Evolutionary conservation across 2,797 vertebrate species (phyloP).

Genomic region (Trachurus trachurus): DNA sequence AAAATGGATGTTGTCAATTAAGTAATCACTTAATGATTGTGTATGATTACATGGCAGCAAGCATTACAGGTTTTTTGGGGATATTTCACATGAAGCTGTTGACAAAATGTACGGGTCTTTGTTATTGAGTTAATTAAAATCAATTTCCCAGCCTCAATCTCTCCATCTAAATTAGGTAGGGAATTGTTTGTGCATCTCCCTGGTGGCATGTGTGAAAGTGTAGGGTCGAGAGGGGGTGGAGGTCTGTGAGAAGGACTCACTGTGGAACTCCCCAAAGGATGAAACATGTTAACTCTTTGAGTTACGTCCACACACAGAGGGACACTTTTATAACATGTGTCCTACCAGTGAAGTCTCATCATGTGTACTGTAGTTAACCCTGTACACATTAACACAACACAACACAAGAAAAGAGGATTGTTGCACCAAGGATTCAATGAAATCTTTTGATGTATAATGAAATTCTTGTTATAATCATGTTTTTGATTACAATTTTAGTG

Average conservation of each 20-base stretch:
- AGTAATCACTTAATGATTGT: conserved; percentile 43
- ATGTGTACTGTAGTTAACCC: conserved; percentile 18
- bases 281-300: conserved; percentile 70
- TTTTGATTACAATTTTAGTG: background rate
- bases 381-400: background rate
- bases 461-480: background rate
- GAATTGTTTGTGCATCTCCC: conserved; percentile 65
- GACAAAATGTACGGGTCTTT: conserved; percentile 16
- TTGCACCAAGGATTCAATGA: background rate
- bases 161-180: conserved; percentile 57
- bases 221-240: conserved; percentile 56
- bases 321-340: conserved; percentile 17
- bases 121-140: conserved; percentile 40
- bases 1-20: conserved; percentile 70
- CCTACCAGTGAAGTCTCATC: conserved; percentile 13
- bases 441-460: too few relatives aligned
- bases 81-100: conserved; percentile 37
- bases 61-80: conserved; percentile 28
- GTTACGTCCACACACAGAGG: conserved; percentile 17
- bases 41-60: conserved; percentile 25
- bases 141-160: conserved; percentile 58
- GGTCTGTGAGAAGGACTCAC: conserved; percentile 74
- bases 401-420: background rate
- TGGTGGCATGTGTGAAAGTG: conserved; percentile 70
- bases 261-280: conserved; percentile 65